These are phyloP conservation scores for Embidobia sp. DNA, from an alignment of 2,888 invertebrate genomes.

Conservation along the genomic window DNA sequence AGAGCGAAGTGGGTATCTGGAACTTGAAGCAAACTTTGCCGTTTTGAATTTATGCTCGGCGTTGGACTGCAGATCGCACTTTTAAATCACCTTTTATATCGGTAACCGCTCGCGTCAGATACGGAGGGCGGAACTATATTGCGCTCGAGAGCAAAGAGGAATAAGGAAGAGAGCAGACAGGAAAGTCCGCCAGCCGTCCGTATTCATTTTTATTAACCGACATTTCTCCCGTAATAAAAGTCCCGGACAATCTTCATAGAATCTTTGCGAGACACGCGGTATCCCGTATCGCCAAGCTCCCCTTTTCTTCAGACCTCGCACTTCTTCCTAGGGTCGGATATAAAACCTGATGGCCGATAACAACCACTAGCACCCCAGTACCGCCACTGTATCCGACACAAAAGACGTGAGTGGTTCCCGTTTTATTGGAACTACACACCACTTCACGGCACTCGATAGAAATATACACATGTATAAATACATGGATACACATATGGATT, in stretches of 20 bases:
- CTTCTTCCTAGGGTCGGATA: conserved; percentile 72
- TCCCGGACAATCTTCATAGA: conserved; percentile 81
- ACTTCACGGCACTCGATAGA: conserved; percentile 71
- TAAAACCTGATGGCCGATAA: conserved; percentile 82
- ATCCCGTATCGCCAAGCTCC: conserved; percentile 77
- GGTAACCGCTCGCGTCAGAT: conserved; percentile 55
- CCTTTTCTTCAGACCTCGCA: conserved; percentile 64
- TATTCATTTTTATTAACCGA: conserved; percentile 82
- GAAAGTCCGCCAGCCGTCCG: conserved; percentile 65
- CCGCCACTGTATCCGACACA: conserved; percentile 74
- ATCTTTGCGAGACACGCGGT: conserved; percentile 81
- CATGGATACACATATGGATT: conserved; percentile 21
- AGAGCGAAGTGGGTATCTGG: conserved; percentile 43
- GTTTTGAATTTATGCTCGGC: conserved; percentile 69
- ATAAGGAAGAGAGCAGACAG: conserved; percentile 55
- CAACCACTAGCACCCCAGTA: conserved; percentile 78
- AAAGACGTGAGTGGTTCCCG: conserved; percentile 81
- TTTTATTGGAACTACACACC: conserved; percentile 81
- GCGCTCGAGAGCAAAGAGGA: conserved; percentile 48
- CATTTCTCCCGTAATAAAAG: conserved; percentile 81
- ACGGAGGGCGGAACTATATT: conserved; percentile 57
- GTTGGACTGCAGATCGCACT: conserved; percentile 72
- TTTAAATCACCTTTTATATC: conserved; percentile 74
- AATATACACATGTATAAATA: conserved; percentile 48
- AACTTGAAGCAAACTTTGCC: conserved; percentile 64